Evolutionary conservation across 2,888 invertebrate species (phyloP).

Genomic region (Acleris emargana): DNA sequence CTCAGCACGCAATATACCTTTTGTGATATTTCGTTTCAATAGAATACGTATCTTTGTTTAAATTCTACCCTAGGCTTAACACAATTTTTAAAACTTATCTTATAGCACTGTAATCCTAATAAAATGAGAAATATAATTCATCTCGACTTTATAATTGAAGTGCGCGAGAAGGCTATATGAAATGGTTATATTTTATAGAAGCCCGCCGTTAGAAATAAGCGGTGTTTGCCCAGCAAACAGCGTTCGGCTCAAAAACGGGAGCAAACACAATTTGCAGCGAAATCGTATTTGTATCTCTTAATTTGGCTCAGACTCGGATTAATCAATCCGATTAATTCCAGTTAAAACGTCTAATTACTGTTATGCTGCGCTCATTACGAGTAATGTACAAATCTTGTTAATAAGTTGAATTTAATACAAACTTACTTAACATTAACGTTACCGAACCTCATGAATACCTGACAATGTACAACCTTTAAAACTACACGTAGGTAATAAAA

Average conservation of each 20-base stretch:
- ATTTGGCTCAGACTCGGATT: slow-evolving; percentile 57
- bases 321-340: slow-evolving; percentile 61
- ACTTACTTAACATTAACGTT: neutral
- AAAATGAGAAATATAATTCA: no score
- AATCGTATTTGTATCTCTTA: slow-evolving; percentile 67
- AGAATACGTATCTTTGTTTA: no score
- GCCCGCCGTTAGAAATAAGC: slow-evolving; percentile 34
- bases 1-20: no score
- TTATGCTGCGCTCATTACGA: slow-evolving; percentile 42
- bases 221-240: slow-evolving; percentile 48
- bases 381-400: slow-evolving; percentile 30
- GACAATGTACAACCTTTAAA: no score
- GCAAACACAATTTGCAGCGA: slow-evolving; percentile 65
- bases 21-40: no score
- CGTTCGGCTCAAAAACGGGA: slow-evolving; percentile 51
- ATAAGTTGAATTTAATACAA: slow-evolving; percentile 13
- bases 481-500: no score
- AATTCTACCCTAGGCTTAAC: no score
- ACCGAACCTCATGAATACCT: no score
- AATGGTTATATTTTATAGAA: neutral
- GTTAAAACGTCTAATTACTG: slow-evolving; percentile 59
- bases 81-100: no score
- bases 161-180: no score
- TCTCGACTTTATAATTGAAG: no score
- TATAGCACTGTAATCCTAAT: no score